Evolutionary conservation across 2,113 vertebrate species (phyloP), one percentile per base, ranked within the genome.

Genomic region (Struthio camelus): DNA sequence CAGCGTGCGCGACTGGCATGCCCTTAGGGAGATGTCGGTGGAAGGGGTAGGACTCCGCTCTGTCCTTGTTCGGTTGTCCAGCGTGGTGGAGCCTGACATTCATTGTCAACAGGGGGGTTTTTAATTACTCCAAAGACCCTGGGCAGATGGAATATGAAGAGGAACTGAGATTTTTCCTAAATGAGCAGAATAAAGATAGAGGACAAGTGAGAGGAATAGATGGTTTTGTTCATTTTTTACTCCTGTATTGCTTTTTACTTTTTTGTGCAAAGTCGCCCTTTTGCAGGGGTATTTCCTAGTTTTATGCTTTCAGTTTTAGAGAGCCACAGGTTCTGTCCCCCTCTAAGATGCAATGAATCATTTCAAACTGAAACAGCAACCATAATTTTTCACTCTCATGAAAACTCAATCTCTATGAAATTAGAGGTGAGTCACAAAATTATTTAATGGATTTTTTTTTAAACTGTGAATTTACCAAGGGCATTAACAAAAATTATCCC

Each of bases 1-100:
- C 2, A 6, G 15, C 5, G 2, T 3, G 3, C 42, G n/a, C 70
- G 5, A 2, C 36, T 1, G 0, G 32, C 11, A 4, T 46, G 42
- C 25, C 40, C 11, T 2, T 5, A 50, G 28, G 17, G 65, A 78
- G n/a, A 17, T 36, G 28, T 50, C 0, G 2, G 10, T n/a, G 53
- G 71, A 56, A 76, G 30, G 15, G 38, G 5, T 1, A 0, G 38
- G 8, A 66, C 11, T 28, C 69, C 40, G 22, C 4, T 85, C 25
- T 54, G 8, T 53, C 65, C 36, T 62, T 12, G 44, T 54, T 75
- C 4, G 0, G 7, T 23, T 54, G 23, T 34, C 44, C 53, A 46
- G 18, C 27, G 18, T 22, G 14, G 13, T 36, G 20, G 12, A 84
- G 15, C 38, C 42, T 62, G 50, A 59, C 77, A 65, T 30, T 59